Evolutionary conservation across 2,113 vertebrate genomes (phyloP), one percentile per base, ranked within the genome.

Genomic region (Hystrix brachyura): DNA sequence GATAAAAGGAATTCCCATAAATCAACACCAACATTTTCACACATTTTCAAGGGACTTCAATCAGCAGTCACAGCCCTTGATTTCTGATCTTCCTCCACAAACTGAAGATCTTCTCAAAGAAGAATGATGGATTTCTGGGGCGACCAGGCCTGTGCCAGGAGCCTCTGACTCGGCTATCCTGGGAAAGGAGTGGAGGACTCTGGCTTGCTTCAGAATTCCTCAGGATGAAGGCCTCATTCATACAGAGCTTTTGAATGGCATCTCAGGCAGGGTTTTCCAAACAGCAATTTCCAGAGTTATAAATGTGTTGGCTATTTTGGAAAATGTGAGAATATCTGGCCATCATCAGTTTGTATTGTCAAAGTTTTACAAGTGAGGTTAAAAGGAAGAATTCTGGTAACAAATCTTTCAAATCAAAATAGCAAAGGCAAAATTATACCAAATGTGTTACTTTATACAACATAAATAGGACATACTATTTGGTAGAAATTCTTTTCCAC

Each of bases 201-300:
- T 98, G 95, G 34, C 87, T 98, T 98, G 95, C 97, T 94, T 98
- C 91, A 95, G 88, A 98, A 82, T 87, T 94, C 51, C 92, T 98
- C 57, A 83, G 74, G 92, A 79, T 76, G 78, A 81, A 98, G 96
- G 60, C 87, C 76, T 86, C 96, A 64, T 87, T 97, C 96, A 96
- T 53, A 78, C 80, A 94, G 32, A 96, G 13, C 18, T 55, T 46
- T 79, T 90, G 90, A 96, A 78, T 60, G 51, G 55, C 92, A 96
- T 98, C 57, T 88, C 78, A 8, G 83, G 95, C 59, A 48, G 93
- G 55, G 96, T 94, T 97, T 97, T 98, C 92, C 97, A 96, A 98
- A 97, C n/a, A 97, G 67, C 10, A 32, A 78, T 97, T 95, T 94
- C 91, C 91, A 97, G 62, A 81, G 65, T 97, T 90, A 94, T 93